These are phyloP conservation scores for Alectoris magna DNA, from an alignment of 2,797 vertebrate genomes.

Conservation along the genomic window DNA sequence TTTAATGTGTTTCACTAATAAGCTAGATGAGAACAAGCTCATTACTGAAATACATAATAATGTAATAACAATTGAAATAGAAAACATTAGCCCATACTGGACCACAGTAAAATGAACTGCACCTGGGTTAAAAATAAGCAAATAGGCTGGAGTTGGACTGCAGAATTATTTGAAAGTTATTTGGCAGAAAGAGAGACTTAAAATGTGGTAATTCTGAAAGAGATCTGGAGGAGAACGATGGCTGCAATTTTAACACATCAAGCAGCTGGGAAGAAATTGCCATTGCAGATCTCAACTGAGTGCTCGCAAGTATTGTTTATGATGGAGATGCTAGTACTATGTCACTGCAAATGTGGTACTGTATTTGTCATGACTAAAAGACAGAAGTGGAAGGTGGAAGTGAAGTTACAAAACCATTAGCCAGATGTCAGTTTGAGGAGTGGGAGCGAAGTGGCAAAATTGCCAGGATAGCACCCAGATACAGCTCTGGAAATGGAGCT, in stretches of 20 bases:
- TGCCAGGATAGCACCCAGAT: background rate
- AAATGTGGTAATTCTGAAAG: background rate
- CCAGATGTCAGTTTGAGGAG: background rate
- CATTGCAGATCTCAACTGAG: rapidly evolving
- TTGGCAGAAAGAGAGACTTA: background rate
- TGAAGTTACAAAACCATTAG: background rate
- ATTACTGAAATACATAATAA: background rate
- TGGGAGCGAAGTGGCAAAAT: background rate
- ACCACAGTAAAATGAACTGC: background rate
- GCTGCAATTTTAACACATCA: background rate
- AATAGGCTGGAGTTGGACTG: background rate
- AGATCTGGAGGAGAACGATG: background rate
- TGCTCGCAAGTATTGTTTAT: background rate
- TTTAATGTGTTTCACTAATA: background rate
- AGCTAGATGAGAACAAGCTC: background rate
- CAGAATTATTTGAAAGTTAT: background rate
- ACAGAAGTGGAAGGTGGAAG: background rate
- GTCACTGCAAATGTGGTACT: background rate
- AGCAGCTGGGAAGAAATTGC: background rate
- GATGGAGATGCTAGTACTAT: rapidly evolving
- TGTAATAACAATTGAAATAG: background rate
- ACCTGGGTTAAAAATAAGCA: background rate
- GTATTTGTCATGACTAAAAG: background rate
- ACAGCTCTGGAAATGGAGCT: background rate
- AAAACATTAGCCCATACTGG: background rate